phyloP scores from a whole-genome alignment of 2,113 vertebrate genomes.

The Pelecanus crispus region DNA sequence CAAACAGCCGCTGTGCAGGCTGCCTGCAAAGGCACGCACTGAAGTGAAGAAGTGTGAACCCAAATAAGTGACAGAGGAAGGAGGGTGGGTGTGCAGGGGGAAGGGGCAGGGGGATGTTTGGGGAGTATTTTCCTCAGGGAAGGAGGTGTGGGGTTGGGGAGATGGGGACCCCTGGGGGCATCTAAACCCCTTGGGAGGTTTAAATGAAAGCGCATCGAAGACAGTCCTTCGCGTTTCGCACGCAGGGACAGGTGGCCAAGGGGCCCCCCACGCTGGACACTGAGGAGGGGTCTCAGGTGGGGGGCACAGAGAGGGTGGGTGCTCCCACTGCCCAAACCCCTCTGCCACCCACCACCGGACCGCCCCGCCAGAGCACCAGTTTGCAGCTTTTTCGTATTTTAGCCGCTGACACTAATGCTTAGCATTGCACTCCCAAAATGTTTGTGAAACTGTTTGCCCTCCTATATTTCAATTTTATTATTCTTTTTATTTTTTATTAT shows the following conservation, averaged over 20 bases:
- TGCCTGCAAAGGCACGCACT: conserved; percentile 57
- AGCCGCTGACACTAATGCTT: neutral
- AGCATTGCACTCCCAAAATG: neutral
- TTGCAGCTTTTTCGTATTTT: neutral
- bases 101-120: neutral
- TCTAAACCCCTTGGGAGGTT: neutral
- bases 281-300: neutral
- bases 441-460: neutral
- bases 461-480: neutral
- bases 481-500: no score
- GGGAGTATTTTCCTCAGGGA: neutral
- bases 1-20: conserved; percentile 70
- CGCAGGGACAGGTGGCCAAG: neutral
- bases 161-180: neutral
- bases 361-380: fast-evolving
- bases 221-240: neutral
- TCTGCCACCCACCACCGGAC: neutral
- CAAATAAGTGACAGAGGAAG: conserved; percentile 62
- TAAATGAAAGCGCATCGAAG: neutral
- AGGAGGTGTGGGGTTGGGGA: fast-evolving
- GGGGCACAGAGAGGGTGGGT: neutral
- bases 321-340: neutral
- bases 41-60: conserved; percentile 67
- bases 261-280: fast-evolving
- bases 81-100: neutral